Base-by-base conservation (phyloP, 2,888 invertebrate genomes). In the Andrena bicolor region DNA sequence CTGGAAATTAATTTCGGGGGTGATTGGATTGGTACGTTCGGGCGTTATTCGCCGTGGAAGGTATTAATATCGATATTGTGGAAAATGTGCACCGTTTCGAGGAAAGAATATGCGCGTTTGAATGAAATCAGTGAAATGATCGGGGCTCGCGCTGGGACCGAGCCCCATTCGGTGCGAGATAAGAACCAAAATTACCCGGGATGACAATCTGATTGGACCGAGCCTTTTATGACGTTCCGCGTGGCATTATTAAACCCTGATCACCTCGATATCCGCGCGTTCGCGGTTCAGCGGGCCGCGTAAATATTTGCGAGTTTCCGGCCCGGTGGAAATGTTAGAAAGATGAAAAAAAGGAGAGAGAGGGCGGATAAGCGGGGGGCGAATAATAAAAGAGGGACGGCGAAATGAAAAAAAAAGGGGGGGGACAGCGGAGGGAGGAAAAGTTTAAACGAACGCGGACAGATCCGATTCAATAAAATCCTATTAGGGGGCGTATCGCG, bases 401-500 rank as follows among this genome's bases (percentile, higher is more conserved):
- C 26, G 35, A 69, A 56, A 41, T 66, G 35, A n/a, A 30, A 48
- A 65, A 30, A 41, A 28, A 23, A n/a, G 28, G 16, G 30, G 28
- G 16, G 30, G 20, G 7, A n/a, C 3, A 32, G 4, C 23, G 10
- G 23, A 6, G 32, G 7, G 16, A 28, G 51, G 32, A 70, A 83
- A 75, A 82, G 82, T 82, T 73, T 70, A 68, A 80, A 51, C 70
- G 26, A 41, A 28, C 56, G 71, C 73, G 49, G 58, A 84, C 70
- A 26, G 77, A 80, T 82, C 20, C 83, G 79, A 87, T 84, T 83
- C 78, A 75, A 87, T 86, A 83, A 83, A 87, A 87, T 85, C 66
- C 87, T 83, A 84, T 87, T 87, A 84, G 85, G 63, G 70, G 32
- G 41, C 53, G 72, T 61, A 64, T 75, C 78, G 76, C 70, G 76